Evolutionary conservation across 30 jellyfish, hydroid and myxozoan genomes (phyloP), one percentile per base, ranked within the genome.

Genomic region (Clytia hemisphaerica): DNA sequence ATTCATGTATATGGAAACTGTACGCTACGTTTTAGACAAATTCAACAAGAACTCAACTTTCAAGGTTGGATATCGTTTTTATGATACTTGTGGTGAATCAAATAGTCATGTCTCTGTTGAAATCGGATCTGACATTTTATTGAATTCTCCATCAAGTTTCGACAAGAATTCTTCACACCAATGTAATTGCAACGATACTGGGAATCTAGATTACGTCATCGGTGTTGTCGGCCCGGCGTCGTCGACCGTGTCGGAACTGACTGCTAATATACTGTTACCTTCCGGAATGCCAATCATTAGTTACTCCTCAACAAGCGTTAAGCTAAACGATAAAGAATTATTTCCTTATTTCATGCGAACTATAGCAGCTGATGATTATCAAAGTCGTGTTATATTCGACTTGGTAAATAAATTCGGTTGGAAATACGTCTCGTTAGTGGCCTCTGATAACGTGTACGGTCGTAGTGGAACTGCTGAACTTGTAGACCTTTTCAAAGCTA

Each of bases 391-490:
- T 29, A 61, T 61, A 22, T 14, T 61, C 6, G 75, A 61, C 36
- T 15, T 61, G 4, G 28, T 61, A 5, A 18, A 29, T 6, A 25
- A 61, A 9, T 61, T 15, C 75, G 36, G 36, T 16, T 61, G 75
- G 75, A 61, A 37, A 18, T 61, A 61, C 30, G 75, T 61, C 21
- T 61, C 75, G 14, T 15, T 61, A 21, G 36, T 61, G 14, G 75
- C 75, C 14, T 19, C 21, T 61, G 75, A 61, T 25, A 61, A 61
- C 62, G 75, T 19, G 12, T 61, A 32, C 36, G 75, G 75, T 14
- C 60, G 75, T 15, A 61, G n/a, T 31, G 75, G 75, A 61, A 24
- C 19, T 15, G 6, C 21, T 4, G 75, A 1, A 32, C 30, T 61
- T 4, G 36, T 19, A 10, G 36, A 61, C 5, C 1, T 61, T 4